Evolutionary conservation across 2,888 invertebrate genomes (phyloP).

Genomic region (Schizotus pectinicornis): DNA sequence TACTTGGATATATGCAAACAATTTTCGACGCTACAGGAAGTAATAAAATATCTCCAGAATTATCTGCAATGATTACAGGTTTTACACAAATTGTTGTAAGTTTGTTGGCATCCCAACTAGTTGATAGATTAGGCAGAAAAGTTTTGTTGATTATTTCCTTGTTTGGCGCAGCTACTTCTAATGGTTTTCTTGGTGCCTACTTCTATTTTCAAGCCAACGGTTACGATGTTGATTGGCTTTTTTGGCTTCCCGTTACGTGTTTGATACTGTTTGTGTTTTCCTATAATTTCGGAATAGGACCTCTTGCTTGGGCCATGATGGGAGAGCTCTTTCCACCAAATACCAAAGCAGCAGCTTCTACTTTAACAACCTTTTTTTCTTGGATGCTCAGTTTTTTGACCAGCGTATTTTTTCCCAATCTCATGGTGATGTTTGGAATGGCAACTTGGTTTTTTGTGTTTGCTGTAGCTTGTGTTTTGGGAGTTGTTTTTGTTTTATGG

Average conservation of each 20-base stretch:
- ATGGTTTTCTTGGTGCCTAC: constrained; percentile 35
- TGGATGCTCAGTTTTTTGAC: constrained; percentile 32
- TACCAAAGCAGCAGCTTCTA: constrained; percentile 70
- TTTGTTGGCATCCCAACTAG: constrained; percentile 71
- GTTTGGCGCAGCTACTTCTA: constrained; percentile 67
- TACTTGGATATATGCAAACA: constrained; percentile 75
- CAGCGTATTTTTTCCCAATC: constrained; percentile 7
- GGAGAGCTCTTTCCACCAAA: constrained; percentile 81
- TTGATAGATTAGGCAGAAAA: constrained; percentile 64
- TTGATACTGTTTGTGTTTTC: constrained; percentile 74
- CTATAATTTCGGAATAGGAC: constrained; percentile 75
- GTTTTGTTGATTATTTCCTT: constrained; percentile 74
- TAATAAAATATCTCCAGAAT: constrained; percentile 65
- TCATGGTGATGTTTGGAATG: constrained; percentile 6
- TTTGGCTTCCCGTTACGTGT: constrained; percentile 74
- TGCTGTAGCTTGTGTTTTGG: constrained; percentile 5
- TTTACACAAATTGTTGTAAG: constrained; percentile 73
- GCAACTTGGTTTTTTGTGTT: constrained; percentile 26
- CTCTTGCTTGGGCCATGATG: constrained; percentile 81
- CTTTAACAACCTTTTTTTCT: constrained; percentile 27
- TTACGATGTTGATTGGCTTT: constrained; percentile 48
- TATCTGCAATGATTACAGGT: constrained; percentile 78
- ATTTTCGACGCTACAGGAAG: constrained; percentile 77
- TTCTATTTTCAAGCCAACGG: constrained; percentile 33
- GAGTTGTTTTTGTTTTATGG: constrained; percentile 17